Evolutionary conservation across 2,888 invertebrate genomes (phyloP), one percentile per base, ranked within the genome.

Genomic region (Tetragnatha montana): DNA sequence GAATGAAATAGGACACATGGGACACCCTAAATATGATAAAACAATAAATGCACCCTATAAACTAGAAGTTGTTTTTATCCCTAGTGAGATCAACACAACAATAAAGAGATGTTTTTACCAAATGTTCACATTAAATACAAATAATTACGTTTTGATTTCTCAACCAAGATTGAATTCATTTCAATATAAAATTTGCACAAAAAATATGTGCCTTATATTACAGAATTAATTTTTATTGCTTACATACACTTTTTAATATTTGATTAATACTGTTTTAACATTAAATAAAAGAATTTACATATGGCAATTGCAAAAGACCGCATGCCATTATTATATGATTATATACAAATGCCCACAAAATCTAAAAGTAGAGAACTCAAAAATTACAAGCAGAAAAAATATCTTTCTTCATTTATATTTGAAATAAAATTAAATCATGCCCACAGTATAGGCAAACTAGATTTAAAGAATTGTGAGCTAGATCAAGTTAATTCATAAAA

Each of bases 231-330:
- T 85, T 75, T 85, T 85, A 85, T 85, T 85, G 85, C 85, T 85
- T 85, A 78, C 85, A 85, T 85, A 85, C 85, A 85, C 85, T 85
- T 85, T n/a, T 49, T 50, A 70, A 78, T 78, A 69, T 78, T 81
- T 21, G n/a, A 22, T 22, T 51, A 76, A 85, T 85, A 85, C 70
- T 78, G 51, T 19, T 68, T 60, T 78, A 35, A 49, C 47, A 21
- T 76, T 70, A 74, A 71, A 8, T 51, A 81, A 49, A 21, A 70
- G 73, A 82, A 71, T 73, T 50, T 70, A 70, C 71, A 78, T 60
- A 60, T 50, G 22, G 49, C 75, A 83, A 68, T 74, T 75, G 75
- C 49, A 50, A 71, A 35, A 78, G 60, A 12, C 60, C 12, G 49
- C 47, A 60, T 69, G 49, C 68, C 68, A 14, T 60, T 60, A 60